Evolutionary conservation across 30 jellyfish, hydroid and myxozoan genomes (phyloP).

Genomic region (Turritopsis dohrnii): DNA sequence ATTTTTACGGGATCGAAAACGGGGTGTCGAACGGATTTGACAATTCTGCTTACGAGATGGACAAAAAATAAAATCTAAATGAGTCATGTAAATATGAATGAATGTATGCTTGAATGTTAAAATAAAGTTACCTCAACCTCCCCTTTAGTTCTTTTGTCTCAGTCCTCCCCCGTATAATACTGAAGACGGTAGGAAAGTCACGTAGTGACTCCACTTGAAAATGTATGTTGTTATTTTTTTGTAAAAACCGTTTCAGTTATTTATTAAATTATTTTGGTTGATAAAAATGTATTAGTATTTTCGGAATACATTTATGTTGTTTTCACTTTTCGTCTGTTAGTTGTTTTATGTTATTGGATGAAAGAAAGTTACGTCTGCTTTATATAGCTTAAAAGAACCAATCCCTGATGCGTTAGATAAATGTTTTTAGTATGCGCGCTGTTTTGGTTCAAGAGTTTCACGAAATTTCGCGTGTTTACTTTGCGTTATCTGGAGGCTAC

Average conservation of each 20-base stretch:
- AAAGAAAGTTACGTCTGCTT: too few relatives aligned
- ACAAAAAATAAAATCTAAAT: background rate
- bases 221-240: background rate
- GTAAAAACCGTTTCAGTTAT: background rate
- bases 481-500: background rate
- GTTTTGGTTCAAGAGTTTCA: background rate
- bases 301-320: background rate
- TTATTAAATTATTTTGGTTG: background rate
- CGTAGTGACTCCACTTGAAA: background rate
- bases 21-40: slow-evolving; percentile 8
- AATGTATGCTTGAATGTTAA: too few relatives aligned
- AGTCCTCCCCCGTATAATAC: background rate
- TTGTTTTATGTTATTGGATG: too few relatives aligned
- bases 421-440: too few relatives aligned
- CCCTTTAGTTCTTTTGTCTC: background rate
- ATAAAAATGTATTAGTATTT: background rate
- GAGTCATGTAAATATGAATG: background rate
- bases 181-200: background rate
- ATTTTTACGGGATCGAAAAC: background rate
- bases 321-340: background rate
- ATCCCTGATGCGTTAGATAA: too few relatives aligned
- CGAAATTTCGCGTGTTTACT: too few relatives aligned
- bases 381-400: too few relatives aligned
- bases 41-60: slow-evolving; percentile 9
- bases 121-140: background rate